These are phyloP conservation scores for Hartigia nigra DNA, from an alignment of 2,888 invertebrate genomes.

Conservation along the genomic window DNA sequence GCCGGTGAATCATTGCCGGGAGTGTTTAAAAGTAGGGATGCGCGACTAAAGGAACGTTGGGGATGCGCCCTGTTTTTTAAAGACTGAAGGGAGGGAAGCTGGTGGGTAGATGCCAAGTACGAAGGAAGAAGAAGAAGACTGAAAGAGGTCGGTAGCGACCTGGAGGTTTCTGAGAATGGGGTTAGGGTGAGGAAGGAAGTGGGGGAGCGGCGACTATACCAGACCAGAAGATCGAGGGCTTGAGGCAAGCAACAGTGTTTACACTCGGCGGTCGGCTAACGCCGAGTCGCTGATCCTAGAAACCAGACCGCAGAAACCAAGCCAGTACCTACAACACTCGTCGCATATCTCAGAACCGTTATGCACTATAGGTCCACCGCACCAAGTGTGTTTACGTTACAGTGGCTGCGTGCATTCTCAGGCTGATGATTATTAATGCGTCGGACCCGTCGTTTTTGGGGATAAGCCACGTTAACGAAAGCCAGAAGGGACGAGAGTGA, in stretches of 20 bases:
- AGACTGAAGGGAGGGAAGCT: neutral
- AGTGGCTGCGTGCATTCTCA: neutral
- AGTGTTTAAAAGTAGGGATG: slow-evolving; percentile 26
- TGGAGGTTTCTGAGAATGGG: slow-evolving; percentile 24
- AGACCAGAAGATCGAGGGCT: slow-evolving; percentile 28
- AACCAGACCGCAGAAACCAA: slow-evolving; percentile 41
- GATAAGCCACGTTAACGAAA: neutral
- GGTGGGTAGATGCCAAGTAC: neutral
- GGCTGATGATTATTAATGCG: neutral
- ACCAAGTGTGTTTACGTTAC: neutral
- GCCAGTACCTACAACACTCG: neutral
- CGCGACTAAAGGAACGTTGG: neutral
- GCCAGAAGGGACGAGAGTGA: slow-evolving; percentile 10
- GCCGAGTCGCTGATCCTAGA: slow-evolving; percentile 47
- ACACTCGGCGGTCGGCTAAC: slow-evolving; percentile 39
- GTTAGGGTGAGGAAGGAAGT: slow-evolving; percentile 11
- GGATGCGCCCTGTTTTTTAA: neutral
- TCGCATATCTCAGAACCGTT: neutral
- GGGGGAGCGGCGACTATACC: slow-evolving; percentile 12
- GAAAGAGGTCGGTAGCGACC: neutral
- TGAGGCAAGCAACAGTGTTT: slow-evolving; percentile 44
- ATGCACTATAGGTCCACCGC: neutral
- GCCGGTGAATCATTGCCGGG: slow-evolving; percentile 41
- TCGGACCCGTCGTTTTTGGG: neutral
- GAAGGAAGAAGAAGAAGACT: neutral